Conservation (phyloP, 2,113 vertebrate genomes). For the Epinephelus cyanopodus region DNA sequence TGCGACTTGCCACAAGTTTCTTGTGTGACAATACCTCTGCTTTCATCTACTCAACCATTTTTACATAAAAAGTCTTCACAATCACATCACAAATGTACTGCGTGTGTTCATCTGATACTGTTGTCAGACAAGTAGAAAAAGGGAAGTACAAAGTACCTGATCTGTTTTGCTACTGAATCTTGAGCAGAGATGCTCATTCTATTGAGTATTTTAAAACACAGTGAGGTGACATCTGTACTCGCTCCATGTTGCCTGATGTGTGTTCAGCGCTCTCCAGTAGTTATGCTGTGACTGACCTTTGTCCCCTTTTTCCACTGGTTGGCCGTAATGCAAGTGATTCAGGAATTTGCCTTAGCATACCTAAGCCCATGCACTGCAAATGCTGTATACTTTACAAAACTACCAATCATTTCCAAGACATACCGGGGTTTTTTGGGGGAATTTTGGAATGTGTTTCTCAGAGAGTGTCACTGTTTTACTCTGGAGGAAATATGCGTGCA, state of each 20-base stretch:
- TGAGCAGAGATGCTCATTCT: background rate
- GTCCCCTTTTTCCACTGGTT: background rate
- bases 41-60: background rate
- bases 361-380: no score
- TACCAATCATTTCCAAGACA: background rate
- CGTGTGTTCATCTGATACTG: background rate
- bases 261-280: background rate
- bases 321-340: background rate
- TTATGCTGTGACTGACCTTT: background rate
- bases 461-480: background rate
- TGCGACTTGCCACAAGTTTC: no score
- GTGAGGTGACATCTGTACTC: background rate
- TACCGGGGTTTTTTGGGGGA: background rate
- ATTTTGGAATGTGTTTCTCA: background rate
- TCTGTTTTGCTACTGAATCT: background rate
- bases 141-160: background rate
- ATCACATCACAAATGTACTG: background rate
- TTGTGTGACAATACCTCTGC: background rate
- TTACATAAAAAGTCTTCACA: background rate
- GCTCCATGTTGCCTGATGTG: background rate
- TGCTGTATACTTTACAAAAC: background rate
- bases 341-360: background rate
- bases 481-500: background rate
- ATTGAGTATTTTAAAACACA: background rate
- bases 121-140: background rate